phyloP scores from a whole-genome alignment of 1,140 invertebrate genomes.

The Scaptodrosophila lebanonensis region DNA sequence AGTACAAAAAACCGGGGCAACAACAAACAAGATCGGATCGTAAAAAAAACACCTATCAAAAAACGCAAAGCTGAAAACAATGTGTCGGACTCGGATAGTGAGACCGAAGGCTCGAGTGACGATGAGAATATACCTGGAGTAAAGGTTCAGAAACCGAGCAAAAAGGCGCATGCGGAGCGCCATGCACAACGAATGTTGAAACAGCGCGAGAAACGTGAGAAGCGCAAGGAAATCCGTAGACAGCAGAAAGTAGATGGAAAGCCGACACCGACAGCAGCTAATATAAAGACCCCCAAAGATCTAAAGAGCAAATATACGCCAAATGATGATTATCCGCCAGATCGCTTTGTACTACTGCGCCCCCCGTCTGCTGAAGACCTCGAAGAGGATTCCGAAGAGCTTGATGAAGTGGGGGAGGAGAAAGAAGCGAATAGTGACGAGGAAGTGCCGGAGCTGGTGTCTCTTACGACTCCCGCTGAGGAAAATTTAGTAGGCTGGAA shows the following conservation, averaged over 20 bases:
- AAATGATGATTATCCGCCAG: constrained; percentile 41
- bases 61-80: constrained; percentile 16
- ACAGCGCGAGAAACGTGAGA: constrained; percentile 48
- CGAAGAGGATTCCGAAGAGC: constrained; percentile 12
- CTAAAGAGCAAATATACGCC: not conserved
- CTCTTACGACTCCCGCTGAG: not conserved
- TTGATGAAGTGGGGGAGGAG: not conserved
- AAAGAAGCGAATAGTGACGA: constrained; percentile 20
- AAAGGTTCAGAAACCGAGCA: constrained; percentile 22
- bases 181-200: constrained; percentile 45
- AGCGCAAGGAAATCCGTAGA: constrained; percentile 53
- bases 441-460: constrained; percentile 28
- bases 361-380: constrained; percentile 34
- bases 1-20: constrained; percentile 16
- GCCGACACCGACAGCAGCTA: not conserved
- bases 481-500: constrained; percentile 81
- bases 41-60: constrained; percentile 3
- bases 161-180: constrained; percentile 49
- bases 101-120: constrained; percentile 23
- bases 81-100: constrained; percentile 19
- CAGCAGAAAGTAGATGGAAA: constrained; percentile 17
- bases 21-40: not conserved
- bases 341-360: constrained; percentile 52
- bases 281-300: constrained; percentile 10
- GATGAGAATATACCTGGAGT: not conserved